These are phyloP conservation scores for Dryoscopus gambensis DNA, from an alignment of 2,113 vertebrate genomes.

Conservation along the genomic window DNA sequence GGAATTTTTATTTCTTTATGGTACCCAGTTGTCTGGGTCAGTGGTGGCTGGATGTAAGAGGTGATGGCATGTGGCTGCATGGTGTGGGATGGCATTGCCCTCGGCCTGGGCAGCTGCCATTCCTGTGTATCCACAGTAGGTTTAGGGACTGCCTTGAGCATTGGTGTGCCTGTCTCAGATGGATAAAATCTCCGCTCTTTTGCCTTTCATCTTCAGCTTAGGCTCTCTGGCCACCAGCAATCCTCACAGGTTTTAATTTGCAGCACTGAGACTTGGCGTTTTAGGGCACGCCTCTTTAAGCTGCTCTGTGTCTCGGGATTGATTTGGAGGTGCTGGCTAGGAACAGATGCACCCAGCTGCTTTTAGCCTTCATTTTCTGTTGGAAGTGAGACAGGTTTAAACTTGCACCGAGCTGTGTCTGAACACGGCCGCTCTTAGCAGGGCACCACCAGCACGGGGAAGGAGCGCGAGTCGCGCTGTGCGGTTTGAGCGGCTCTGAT, in stretches of 20 bases:
- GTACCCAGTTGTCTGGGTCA: not conserved
- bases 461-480: rapidly evolving
- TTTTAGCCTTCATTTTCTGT: slow-evolving; percentile 33
- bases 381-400: not conserved
- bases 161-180: not conserved
- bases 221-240: not conserved
- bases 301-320: not conserved
- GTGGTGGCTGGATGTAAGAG: not conserved
- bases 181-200: not conserved
- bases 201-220: not conserved
- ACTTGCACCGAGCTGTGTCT: not conserved
- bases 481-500: rapidly evolving
- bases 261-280: not conserved
- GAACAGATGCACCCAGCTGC: slow-evolving; percentile 25
- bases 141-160: not conserved
- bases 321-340: not conserved
- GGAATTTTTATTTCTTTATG: not conserved
- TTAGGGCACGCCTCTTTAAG: not conserved
- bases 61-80: rapidly evolving
- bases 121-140: not conserved
- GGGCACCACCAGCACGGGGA: not conserved
- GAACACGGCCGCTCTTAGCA: not conserved
- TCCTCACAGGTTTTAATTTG: not conserved
- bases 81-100: not conserved
- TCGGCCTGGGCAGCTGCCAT: not conserved